phyloP scores from a whole-genome alignment of 2,888 invertebrate genomes.

The Ceriagrion tenellum region DNA sequence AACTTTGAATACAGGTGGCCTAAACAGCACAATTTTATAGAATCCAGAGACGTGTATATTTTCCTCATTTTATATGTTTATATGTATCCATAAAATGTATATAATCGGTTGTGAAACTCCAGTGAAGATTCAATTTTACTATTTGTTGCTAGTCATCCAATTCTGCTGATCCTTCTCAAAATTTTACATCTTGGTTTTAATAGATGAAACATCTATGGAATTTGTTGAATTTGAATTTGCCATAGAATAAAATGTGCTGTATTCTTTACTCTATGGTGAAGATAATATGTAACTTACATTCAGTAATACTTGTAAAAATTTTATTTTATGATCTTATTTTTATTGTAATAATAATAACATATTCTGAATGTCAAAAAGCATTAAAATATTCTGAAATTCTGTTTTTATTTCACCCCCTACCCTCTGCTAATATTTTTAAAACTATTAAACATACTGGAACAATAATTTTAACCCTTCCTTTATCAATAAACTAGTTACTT shows the following conservation, averaged over 20 bases:
- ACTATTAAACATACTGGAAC: too few relatives aligned
- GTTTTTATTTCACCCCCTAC: too few relatives aligned
- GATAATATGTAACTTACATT: not conserved
- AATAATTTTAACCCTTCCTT: too few relatives aligned
- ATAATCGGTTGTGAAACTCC: not conserved
- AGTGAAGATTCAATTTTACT: not conserved
- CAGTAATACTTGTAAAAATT: not conserved
- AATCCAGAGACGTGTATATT: not conserved
- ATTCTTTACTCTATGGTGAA: too few relatives aligned
- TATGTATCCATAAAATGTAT: not conserved
- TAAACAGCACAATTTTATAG: not conserved
- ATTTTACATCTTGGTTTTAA: not conserved
- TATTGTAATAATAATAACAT: not conserved
- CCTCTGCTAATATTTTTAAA: too few relatives aligned
- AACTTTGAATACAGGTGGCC: not conserved
- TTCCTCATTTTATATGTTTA: constrained; percentile 31
- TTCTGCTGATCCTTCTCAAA: not conserved
- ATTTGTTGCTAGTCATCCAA: not conserved
- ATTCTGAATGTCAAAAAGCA: not conserved
- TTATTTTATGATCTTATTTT: not conserved
- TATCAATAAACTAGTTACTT: too few relatives aligned
- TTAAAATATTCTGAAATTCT: not conserved
- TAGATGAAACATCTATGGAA: not conserved
- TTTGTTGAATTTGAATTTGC: not conserved
- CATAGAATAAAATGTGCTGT: too few relatives aligned